These are phyloP conservation scores for Hycleus cichorii DNA, from an alignment of 1,140 invertebrate genomes.

Conservation along the genomic window DNA sequence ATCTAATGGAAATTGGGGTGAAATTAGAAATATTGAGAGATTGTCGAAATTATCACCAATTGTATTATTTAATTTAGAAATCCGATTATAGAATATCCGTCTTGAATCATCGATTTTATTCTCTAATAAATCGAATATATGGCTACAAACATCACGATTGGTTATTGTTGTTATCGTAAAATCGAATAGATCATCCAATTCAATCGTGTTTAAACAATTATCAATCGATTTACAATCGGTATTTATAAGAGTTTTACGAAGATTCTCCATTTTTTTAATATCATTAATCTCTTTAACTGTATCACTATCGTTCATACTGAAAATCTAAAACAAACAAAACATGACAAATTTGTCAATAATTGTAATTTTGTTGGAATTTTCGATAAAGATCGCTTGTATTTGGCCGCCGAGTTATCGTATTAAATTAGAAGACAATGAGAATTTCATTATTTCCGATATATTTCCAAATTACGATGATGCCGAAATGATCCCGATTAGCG, in stretches of 20 bases:
- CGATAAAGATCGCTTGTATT: constrained; percentile 2
- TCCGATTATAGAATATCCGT: too few relatives aligned
- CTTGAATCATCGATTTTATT: too few relatives aligned
- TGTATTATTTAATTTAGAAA: too few relatives aligned
- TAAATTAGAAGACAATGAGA: constrained; percentile 30
- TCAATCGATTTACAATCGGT: too few relatives aligned
- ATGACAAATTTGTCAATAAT: not conserved
- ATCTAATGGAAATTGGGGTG: constrained; percentile 22
- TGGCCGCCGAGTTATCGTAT: constrained; percentile 34
- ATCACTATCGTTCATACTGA: constrained; percentile 39
- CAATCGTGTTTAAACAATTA: too few relatives aligned
- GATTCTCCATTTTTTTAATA: not conserved
- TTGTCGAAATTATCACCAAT: not conserved
- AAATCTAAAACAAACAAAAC: constrained; percentile 39
- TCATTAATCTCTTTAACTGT: constrained; percentile 30
- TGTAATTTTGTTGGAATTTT: not conserved
- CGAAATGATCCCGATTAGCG: constrained; percentile 16
- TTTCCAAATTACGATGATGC: constrained; percentile 29
- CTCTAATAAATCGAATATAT: too few relatives aligned
- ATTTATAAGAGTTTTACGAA: too few relatives aligned
- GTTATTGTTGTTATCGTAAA: too few relatives aligned
- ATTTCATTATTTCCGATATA: constrained; percentile 36
- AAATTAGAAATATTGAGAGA: constrained; percentile 17
- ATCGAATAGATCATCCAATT: too few relatives aligned
- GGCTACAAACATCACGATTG: too few relatives aligned